Base-by-base conservation (phyloP, 2,797 vertebrate genomes). In the Echiichthys vipera region DNA sequence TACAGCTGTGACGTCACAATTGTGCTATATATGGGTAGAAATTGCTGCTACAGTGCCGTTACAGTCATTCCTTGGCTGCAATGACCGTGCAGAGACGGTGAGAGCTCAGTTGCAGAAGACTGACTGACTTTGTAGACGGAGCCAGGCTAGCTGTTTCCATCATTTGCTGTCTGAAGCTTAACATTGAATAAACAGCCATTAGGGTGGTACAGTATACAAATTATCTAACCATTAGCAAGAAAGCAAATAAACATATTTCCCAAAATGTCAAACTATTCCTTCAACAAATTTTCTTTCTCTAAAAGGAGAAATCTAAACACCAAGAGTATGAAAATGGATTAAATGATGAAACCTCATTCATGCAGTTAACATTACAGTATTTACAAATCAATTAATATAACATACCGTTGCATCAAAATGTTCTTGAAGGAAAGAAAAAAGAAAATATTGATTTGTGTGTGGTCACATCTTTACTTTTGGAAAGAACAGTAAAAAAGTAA, bases 371-470 rank as follows among this genome's bases (percentile, higher is more conserved):
- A n/a, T 62, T 43, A 12, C 25, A 18, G 15, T 34, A 40, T 27
- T 62, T 63, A 0, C 7, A 50, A 11, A 53, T 47, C 4, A 47
- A 36, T 57, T 55, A n/a, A 58, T 29, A 51, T 7, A 10, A 27
- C 1, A 5, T 50, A 34, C 14, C 14, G 2, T 22, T 53, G 5
- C 3, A 58, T 37, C 13, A 9, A 34, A 37, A 50, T 59, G 9
- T n/a, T 66, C 14, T 57, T 32, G 20, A 18, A 53, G 43, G 14
- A 50, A 20, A 29, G 5, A 24, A 61, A 57, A 51, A 15, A 56
- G 2, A 49, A 51, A 13, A 43, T 29, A 80, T 75, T 70, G 70
- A 86, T 78, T 65, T 66, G 13, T 71, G 45, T 65, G 77, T 67
- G 43, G 53, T 43, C 56, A 64, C 18, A 50, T 64, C 39, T 67